Conservation (phyloP, 2,113 vertebrate genomes). For the Malurus elegans region DNA sequence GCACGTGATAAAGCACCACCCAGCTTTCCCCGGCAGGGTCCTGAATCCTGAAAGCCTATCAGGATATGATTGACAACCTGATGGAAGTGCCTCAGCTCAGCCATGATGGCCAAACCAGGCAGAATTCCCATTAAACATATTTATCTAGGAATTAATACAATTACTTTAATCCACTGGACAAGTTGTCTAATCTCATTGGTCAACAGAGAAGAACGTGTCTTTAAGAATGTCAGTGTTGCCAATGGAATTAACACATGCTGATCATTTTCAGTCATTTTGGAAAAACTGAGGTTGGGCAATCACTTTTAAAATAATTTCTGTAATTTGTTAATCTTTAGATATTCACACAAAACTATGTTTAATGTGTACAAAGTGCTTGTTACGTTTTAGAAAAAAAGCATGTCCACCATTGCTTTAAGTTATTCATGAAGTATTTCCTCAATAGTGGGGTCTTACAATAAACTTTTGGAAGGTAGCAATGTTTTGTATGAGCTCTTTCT, state of each 20-base stretch:
- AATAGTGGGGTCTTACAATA: not conserved
- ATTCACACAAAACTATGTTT: not conserved
- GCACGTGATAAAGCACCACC: constrained; percentile 48
- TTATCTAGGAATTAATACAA: constrained; percentile 54
- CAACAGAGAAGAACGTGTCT: constrained; percentile 36
- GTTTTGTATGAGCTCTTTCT: not conserved
- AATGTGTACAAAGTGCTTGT: not conserved
- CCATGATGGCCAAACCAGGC: constrained; percentile 37
- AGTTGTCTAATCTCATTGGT: constrained; percentile 64
- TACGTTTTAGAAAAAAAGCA: not conserved
- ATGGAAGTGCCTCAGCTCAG: constrained; percentile 36
- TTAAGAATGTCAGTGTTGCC: constrained; percentile 13
- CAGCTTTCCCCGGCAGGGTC: constrained; percentile 23
- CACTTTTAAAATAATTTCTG: constrained; percentile 27
- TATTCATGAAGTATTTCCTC: not conserved
- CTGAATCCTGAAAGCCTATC: not conserved
- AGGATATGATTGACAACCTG: constrained; percentile 58
- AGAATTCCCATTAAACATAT: constrained; percentile 50
- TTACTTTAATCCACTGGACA: constrained; percentile 64
- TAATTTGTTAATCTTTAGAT: not conserved
- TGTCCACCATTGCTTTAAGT: not conserved
- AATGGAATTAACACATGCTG: not conserved
- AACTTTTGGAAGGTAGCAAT: not conserved
- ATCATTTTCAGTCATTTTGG: constrained; percentile 17
- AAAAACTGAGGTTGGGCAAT: constrained; percentile 26